Conservation (phyloP, 2,113 vertebrate species). For the Equus quagga region DNA sequence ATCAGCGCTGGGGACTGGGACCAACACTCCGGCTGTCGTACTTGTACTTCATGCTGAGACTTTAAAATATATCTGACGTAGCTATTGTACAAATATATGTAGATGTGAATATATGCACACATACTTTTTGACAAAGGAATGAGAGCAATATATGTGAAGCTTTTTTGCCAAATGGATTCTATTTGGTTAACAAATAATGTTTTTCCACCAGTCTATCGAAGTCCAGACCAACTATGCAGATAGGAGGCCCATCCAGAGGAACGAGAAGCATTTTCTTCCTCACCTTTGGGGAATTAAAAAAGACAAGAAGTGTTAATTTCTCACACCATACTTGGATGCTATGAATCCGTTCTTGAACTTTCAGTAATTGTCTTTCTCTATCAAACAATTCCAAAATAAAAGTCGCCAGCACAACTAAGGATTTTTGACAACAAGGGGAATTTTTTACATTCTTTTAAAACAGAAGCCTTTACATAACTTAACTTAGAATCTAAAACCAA, state of each 20-base stretch:
- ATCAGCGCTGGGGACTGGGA: neutral
- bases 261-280: constrained; percentile 90
- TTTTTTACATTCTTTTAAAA: constrained; percentile 23
- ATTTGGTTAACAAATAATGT: constrained; percentile 16
- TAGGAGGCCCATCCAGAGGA: constrained; percentile 96
- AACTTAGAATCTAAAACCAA: neutral
- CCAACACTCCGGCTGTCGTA: neutral
- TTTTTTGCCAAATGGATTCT: constrained; percentile 33
- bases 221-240: constrained; percentile 99
- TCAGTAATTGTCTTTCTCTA: neutral
- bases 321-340: neutral
- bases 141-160: neutral
- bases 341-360: neutral
- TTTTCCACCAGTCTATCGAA: constrained; percentile 87
- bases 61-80: neutral
- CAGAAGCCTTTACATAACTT: neutral
- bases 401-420: neutral
- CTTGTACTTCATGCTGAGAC: neutral
- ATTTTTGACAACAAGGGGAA: neutral
- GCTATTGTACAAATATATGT: neutral
- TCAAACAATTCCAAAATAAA: constrained; percentile 2
- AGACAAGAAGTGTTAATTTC: constrained; percentile 22
- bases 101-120: neutral
- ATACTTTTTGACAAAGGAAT: constrained; percentile 20
- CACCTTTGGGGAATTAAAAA: constrained; percentile 86